These are phyloP conservation scores for Sphaeridia pumilis DNA, from an alignment of 2,888 invertebrate genomes.

Conservation along the genomic window DNA sequence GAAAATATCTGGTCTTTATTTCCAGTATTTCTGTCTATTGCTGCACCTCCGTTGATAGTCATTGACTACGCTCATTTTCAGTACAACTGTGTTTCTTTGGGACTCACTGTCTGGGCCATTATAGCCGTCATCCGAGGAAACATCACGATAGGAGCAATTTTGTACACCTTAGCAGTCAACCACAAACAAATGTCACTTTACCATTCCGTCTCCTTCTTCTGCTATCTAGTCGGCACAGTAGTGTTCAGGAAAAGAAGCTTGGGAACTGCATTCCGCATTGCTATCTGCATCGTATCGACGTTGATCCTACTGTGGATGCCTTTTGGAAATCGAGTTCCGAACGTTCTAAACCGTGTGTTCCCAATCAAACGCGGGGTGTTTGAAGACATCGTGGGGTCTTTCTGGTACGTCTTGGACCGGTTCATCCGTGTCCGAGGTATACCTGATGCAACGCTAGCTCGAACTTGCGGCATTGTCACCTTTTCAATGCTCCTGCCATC, in stretches of 20 bases:
- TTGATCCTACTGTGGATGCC: constrained; percentile 76
- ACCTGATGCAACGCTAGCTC: constrained; percentile 54
- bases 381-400: constrained; percentile 96
- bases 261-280: constrained; percentile 41
- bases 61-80: constrained; percentile 99
- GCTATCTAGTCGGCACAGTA: constrained; percentile 60
- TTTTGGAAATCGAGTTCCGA: constrained; percentile 43
- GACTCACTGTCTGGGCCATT: constrained; percentile 65
- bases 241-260: constrained; percentile 22
- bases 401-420: constrained; percentile 87
- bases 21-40: constrained; percentile 44
- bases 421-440: constrained; percentile 67
- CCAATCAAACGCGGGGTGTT: constrained; percentile 86
- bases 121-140: constrained; percentile 46
- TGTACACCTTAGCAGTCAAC: constrained; percentile 78
- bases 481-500: constrained; percentile 53
- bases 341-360: constrained; percentile 67
- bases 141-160: constrained; percentile 47
- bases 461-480: constrained; percentile 54
- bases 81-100: constrained; percentile 91
- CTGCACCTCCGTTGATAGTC: constrained; percentile 82
- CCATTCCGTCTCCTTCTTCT: constrained; percentile 89
- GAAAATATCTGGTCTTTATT: constrained; percentile 2
- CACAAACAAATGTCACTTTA: constrained; percentile 99
- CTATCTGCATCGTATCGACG: constrained; percentile 51